Conservation (phyloP, 1,140 invertebrate genomes). For the Aleiodes sp. region DNA sequence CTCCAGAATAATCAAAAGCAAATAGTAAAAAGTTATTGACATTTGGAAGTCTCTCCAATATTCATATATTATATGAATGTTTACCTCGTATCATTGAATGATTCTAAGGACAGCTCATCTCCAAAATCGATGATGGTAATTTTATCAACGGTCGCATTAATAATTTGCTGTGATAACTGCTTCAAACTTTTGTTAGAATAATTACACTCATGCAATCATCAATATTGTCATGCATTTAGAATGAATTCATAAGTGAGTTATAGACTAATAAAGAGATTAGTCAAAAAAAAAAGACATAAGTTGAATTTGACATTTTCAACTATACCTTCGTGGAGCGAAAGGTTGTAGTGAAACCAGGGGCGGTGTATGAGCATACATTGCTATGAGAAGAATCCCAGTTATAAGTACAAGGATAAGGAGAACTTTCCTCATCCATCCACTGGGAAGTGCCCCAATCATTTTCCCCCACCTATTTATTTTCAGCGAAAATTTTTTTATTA, state of each 20-base stretch:
- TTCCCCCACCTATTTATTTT: conserved; percentile 55
- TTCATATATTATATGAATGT: background rate
- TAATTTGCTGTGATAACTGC: background rate
- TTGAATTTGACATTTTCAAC: background rate
- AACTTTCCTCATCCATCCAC: conserved; percentile 65
- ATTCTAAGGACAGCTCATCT: background rate
- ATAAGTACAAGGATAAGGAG: conserved; percentile 66
- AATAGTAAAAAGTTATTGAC: no score
- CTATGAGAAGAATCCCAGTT: conserved; percentile 65
- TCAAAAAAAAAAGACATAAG: background rate
- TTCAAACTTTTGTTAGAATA: background rate
- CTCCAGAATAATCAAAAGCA: no score
- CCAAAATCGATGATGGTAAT: conserved; percentile 1
- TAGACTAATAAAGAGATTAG: background rate
- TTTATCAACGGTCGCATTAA: background rate
- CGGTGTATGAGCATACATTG: conserved; percentile 66
- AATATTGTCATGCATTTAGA: no score
- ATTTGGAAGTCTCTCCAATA: no score
- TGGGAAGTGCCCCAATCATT: conserved; percentile 63
- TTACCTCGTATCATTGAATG: background rate
- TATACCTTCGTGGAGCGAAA: conserved; percentile 58
- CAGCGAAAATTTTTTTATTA: no score
- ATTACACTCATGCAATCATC: background rate
- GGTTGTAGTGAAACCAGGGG: conserved; percentile 61
- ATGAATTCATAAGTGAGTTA: conserved; percentile 7